Conservation (phyloP, 2,888 invertebrate species). For the Drosophila kanekoi region DNA sequence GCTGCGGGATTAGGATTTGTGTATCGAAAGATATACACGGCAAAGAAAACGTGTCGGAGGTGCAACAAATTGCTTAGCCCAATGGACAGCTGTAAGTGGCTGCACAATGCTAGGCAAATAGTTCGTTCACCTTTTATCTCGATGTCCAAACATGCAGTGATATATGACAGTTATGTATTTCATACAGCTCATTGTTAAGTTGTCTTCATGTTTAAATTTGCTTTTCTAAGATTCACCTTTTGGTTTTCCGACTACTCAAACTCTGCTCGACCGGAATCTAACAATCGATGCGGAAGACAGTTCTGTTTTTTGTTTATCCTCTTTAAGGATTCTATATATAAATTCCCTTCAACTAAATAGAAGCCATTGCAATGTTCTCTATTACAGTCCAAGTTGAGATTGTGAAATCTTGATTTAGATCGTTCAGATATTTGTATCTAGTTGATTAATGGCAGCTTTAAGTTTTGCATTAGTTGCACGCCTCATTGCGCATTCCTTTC, state of each 20-base stretch:
- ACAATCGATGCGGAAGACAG: too few relatives aligned
- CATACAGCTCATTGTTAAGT: background rate
- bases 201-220: background rate
- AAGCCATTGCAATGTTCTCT: background rate
- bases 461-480: conserved; percentile 61
- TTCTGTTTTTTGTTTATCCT: too few relatives aligned
- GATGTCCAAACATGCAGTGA: background rate
- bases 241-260: too few relatives aligned
- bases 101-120: conserved; percentile 19
- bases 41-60: conserved; percentile 31
- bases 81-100: conserved; percentile 58
- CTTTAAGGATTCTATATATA: too few relatives aligned
- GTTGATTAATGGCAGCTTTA: conserved; percentile 30
- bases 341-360: background rate
- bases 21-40: conserved; percentile 50
- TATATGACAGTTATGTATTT: background rate
- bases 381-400: background rate
- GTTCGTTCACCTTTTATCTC: background rate
- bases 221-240: background rate
- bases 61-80: conserved; percentile 33
- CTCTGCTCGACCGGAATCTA: too few relatives aligned
- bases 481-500: conserved; percentile 72
- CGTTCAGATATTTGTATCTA: background rate
- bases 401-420: background rate
- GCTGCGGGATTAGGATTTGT: conserved; percentile 16